Conservation (phyloP, 2,113 vertebrate species). For the Vidua chalybeata region DNA sequence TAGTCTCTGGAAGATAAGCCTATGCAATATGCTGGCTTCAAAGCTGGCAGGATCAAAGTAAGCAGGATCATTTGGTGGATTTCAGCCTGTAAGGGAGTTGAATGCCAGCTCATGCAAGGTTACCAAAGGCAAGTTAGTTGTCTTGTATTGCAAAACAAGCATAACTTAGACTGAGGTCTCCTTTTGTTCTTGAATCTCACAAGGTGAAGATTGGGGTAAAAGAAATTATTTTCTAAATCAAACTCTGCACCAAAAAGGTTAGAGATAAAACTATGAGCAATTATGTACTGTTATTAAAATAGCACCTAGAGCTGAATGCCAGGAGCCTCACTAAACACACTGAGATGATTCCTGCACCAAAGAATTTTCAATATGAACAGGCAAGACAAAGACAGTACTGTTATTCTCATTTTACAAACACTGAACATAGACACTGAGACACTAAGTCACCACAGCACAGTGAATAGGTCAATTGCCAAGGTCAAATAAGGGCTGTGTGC, state of each 20-base stretch:
- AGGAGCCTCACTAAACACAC: background rate
- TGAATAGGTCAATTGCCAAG: conserved; percentile 20
- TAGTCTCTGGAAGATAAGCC: background rate
- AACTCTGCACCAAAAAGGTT: background rate
- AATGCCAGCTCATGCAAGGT: background rate
- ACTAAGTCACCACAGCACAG: background rate
- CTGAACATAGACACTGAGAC: background rate
- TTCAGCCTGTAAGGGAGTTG: background rate
- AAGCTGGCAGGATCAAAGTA: background rate
- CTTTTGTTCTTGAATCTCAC: background rate
- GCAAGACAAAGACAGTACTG: conserved; percentile 56
- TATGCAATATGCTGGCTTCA: background rate
- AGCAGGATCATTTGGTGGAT: background rate
- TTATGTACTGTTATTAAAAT: conserved; percentile 49
- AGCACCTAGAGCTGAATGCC: conserved; percentile 25
- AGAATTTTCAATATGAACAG: conserved; percentile 49
- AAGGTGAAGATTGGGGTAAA: conserved; percentile 17
- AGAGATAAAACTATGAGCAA: conserved; percentile 30
- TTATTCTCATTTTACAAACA: conserved; percentile 37
- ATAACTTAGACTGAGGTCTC: background rate
- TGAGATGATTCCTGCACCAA: conserved; percentile 22
- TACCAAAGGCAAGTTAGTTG: background rate
- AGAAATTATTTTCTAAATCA: conserved; percentile 13
- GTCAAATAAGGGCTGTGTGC: conserved; percentile 7
- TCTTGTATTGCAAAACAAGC: background rate